Evolutionary conservation across 2,888 invertebrate genomes (phyloP), one percentile per base, ranked within the genome.

Genomic region (Synanthedon myopaeformis): DNA sequence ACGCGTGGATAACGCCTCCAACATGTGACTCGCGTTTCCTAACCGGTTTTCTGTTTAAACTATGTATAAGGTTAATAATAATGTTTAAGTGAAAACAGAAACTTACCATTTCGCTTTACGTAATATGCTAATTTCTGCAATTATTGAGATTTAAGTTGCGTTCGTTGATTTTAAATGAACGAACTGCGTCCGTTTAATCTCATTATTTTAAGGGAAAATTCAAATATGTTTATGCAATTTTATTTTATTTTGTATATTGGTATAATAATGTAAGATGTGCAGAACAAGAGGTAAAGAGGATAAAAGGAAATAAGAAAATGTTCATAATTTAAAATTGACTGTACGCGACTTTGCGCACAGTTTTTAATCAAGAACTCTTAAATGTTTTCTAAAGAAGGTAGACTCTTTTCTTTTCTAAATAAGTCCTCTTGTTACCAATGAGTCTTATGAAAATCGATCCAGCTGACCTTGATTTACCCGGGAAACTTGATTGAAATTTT

Each of bases 21-120:
- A 35, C 35, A 35, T 35, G 35, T 12, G 23, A 17, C 12, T 14
- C 45, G 51, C 28, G 53, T 49, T 56, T 55, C 54, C 54, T 54
- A 63, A 63, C 62, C 52, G 59, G 66, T 64, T 68, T 65, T 58
- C 60, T 58, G 57, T 53, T 59, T 57, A 35, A 35, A 35, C 52
- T 45, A 45, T 23, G 23, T 23, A 5, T n/a, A 45, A 45, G 13
- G n/a, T 45, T 45, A 12, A 45, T 45, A 13, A n/a, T 13, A 45
- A 45, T 45, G 45, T 45, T 45, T 45, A 12, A 45, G 45, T 45
- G 45, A 45, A 45, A 45, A 45, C 45, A 45, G 45, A 45, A 45
- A 45, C 45, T 45, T 8, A 14, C n/a, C 14, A 14, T 45, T 45
- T 13, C 14, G 45, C 6, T 45, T 45, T 45, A 45, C 45, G 45